These are phyloP conservation scores for Corythaixoides concolor DNA, from an alignment of 2,113 vertebrate genomes.

Conservation along the genomic window DNA sequence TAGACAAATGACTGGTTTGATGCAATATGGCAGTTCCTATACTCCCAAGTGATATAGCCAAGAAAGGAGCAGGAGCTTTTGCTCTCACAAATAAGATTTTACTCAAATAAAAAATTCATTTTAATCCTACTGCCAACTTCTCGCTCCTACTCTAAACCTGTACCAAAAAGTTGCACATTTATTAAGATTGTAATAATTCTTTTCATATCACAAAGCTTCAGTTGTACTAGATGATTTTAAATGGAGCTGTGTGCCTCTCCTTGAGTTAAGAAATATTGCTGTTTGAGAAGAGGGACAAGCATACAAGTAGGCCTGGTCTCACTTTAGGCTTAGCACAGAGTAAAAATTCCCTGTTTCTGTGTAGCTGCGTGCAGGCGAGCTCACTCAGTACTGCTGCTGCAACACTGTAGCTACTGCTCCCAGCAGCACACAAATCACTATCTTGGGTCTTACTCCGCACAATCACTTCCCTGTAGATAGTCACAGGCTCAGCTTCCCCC, in stretches of 20 bases:
- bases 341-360: background rate
- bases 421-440: background rate
- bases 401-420: background rate
- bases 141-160: background rate
- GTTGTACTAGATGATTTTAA: background rate
- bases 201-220: background rate
- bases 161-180: background rate
- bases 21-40: background rate
- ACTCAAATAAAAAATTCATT: background rate
- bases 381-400: background rate
- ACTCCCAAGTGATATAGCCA: background rate
- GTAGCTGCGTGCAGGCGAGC: background rate
- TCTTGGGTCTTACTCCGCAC: background rate
- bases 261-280: background rate
- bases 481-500: background rate
- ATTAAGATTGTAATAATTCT: background rate
- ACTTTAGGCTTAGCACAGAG: background rate
- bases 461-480: background rate
- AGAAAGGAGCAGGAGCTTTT: background rate
- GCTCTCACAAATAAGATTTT: background rate
- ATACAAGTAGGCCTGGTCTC: background rate
- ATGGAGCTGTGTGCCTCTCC: background rate
- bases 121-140: background rate
- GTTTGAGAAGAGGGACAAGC: background rate
- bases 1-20: background rate